Conservation (phyloP, 1,140 invertebrate species). For the Fopius arisanus region DNA sequence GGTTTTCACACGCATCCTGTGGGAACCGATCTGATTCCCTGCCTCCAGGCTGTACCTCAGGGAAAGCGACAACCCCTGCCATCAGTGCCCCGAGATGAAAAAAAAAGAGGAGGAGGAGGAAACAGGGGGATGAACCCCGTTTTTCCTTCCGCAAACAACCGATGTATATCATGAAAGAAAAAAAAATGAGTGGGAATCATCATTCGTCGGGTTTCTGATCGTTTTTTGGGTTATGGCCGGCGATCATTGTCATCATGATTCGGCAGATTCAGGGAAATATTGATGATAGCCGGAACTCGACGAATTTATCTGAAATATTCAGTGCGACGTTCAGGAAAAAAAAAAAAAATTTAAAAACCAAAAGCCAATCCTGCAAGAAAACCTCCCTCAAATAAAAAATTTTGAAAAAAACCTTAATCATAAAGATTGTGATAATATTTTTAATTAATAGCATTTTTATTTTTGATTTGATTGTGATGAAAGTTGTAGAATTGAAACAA, state of each 20-base stretch:
- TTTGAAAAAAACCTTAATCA: too few species aligned
- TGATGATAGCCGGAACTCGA: background rate
- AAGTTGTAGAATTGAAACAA: too few species aligned
- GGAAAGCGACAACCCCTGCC: slow-evolving; percentile 28
- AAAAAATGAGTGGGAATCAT: background rate
- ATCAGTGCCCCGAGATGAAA: background rate
- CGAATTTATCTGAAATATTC: background rate
- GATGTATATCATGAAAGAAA: background rate
- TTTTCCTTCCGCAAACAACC: slow-evolving; percentile 43
- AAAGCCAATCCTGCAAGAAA: too few species aligned
- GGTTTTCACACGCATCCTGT: slow-evolving; percentile 1
- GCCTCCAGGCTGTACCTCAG: background rate
- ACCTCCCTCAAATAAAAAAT: too few species aligned
- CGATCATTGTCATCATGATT: background rate
- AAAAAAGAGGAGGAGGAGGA: slow-evolving; percentile 38
- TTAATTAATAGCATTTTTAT: too few species aligned
- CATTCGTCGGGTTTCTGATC: background rate
- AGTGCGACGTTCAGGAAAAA: too few species aligned
- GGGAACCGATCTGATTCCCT: background rate
- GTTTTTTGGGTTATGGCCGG: background rate
- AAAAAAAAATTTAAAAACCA: too few species aligned
- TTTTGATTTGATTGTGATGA: too few species aligned
- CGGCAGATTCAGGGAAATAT: background rate
- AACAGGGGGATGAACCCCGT: background rate
- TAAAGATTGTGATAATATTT: too few species aligned